A percentile compares a stretch with the other conserved stretches of the same genome.
Evolutionary conservation across 2,797 vertebrate species (phyloP).

Genomic region (Chaetodon trifasciatus): DNA sequence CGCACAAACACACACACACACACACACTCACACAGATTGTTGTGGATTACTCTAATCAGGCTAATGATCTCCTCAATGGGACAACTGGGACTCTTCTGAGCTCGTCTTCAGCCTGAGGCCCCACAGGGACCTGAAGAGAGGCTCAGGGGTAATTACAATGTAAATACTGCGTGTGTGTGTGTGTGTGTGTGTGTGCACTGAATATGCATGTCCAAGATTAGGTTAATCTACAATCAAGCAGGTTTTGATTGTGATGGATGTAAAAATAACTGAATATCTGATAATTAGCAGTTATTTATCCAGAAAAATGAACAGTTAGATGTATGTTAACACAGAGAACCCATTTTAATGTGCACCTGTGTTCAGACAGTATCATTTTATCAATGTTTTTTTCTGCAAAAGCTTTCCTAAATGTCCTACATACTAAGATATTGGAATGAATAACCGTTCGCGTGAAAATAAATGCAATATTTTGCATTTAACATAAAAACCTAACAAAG

Average conservation of each 20-base stretch:
- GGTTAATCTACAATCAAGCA: conserved; percentile 59
- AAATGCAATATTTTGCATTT: neutral
- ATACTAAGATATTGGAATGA: neutral
- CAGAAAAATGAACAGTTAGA: neutral
- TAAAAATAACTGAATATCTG: conserved; percentile 18
- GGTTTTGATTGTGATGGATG: conserved; percentile 26
- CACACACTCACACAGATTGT: conserved; percentile 58
- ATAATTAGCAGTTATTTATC: neutral
- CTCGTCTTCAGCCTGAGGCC: conserved; percentile 75
- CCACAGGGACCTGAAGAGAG: conserved; percentile 76
- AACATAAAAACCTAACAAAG: neutral
- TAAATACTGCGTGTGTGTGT: conserved; percentile 68
- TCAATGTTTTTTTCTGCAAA: neutral
- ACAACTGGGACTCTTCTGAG: conserved; percentile 83
- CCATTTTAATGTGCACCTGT: neutral
- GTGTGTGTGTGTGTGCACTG: conserved; percentile 38
- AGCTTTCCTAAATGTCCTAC: neutral
- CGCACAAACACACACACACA: conserved; percentile 46
- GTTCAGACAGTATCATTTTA: neutral
- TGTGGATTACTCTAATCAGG: conserved; percentile 80
- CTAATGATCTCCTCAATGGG: conserved; percentile 85
- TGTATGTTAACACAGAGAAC: neutral
- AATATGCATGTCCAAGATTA: conserved; percentile 62
- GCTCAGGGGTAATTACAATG: conserved; percentile 83
- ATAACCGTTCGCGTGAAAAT: neutral